Base-by-base conservation (phyloP, 2,888 invertebrate species). In the Brachypalpus laphriformis region DNA sequence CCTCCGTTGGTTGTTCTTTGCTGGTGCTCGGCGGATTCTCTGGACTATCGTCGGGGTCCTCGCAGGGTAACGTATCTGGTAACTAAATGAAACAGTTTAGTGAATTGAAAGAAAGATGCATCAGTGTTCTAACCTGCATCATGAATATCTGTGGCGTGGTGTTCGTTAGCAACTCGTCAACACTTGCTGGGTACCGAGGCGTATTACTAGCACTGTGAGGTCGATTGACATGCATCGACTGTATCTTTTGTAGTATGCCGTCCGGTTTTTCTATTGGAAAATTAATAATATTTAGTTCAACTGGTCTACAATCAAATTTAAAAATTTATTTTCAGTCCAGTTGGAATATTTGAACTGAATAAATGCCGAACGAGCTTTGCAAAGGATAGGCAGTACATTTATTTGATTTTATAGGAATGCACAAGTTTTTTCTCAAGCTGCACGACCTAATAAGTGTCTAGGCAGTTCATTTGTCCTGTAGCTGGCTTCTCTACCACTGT, bases 111-210 rank as follows among this genome's bases (percentile, higher is more conserved):
- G 28, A 7, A 31, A 7, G n/a, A 6, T n/a, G 3, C 14, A 8
- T 6, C 2, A 3, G 5, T 37, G 16, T 2, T 25, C 66, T 49
- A 68, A 92, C 89, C 86, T 92, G 92, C 89, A 92, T 88, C 9
- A 92, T 63, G 65, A 92, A 91, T 49, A 92, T 87, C 77, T 91
- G 91, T 2, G 91, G 87, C 49, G 90, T 88, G 7, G 87, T 59
- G 9, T 87, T 87, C 18, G 89, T 88, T 0, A 92, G 87, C 22
- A 92, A 89, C 25, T 90, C 89, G 4, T 87, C 88, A 20, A 91
- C 87, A 56, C 83, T 89, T 6, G 88, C 87, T 0, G 92, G 92
- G 88, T 91, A 91, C 1, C 89, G 88, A 71, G 47, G 86, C 45
- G 5, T 88, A 87, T 51, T 88, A 81, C 3, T 87, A 80, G 16